phyloP scores from a whole-genome alignment of 2,888 invertebrate genomes.

The Luperina testacea region DNA sequence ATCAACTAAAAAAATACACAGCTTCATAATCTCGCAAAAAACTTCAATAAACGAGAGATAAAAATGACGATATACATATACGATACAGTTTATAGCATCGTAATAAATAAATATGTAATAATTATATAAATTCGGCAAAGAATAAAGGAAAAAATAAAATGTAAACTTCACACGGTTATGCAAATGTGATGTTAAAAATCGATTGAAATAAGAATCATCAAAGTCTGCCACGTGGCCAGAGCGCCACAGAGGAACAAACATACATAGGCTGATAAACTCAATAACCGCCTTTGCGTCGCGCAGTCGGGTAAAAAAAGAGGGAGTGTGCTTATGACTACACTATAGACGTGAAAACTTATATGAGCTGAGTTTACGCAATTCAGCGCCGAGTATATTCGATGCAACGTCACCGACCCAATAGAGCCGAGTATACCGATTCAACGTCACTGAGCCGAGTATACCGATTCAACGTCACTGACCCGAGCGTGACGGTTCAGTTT shows the following conservation, averaged over 20 bases:
- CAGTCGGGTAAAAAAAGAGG: neutral
- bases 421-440: neutral
- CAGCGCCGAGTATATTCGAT: neutral
- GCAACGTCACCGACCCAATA: neutral
- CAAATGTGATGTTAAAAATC: conserved; percentile 1
- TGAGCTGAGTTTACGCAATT: neutral
- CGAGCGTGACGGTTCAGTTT: neutral
- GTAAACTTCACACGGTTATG: conserved; percentile 5
- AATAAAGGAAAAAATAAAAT: conserved; percentile 4
- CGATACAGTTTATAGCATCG: conserved; percentile 11
- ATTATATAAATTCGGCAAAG: conserved; percentile 21
- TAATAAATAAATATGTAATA: conserved; percentile 47
- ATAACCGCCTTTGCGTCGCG: neutral
- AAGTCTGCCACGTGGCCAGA: neutral
- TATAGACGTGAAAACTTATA: neutral
- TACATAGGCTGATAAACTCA: neutral
- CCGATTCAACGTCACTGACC: neutral
- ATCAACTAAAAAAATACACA: conserved; percentile 11
- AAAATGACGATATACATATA: conserved; percentile 37
- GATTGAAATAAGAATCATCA: neutral
- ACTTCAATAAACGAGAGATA: conserved; percentile 14
- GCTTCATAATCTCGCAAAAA: conserved; percentile 39
- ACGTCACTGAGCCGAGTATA: neutral
- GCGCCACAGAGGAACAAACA: neutral
- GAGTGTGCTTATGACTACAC: neutral